phyloP scores from a whole-genome alignment of 2,797 vertebrate species.

The Neopelma chrysocephalum region DNA sequence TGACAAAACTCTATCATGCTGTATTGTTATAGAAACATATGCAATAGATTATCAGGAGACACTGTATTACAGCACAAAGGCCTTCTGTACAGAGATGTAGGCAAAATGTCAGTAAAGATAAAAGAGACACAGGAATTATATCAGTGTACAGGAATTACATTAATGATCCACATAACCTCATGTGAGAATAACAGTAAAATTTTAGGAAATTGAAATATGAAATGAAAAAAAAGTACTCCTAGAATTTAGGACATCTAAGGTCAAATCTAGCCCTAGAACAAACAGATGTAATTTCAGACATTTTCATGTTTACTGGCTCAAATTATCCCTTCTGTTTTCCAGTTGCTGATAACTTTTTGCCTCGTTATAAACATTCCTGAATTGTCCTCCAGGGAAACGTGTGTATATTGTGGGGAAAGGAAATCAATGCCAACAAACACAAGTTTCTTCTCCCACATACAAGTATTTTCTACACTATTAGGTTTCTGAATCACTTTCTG shows the following conservation, averaged over 20 bases:
- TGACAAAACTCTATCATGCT: background rate
- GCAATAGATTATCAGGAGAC: background rate
- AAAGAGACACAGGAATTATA: background rate
- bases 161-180: background rate
- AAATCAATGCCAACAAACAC: background rate
- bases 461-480: background rate
- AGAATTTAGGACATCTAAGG: background rate
- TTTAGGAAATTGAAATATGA: background rate
- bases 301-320: background rate
- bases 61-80: background rate
- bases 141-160: background rate
- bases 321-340: background rate
- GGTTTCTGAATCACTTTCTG: background rate
- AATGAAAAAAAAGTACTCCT: background rate
- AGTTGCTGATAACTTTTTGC: background rate
- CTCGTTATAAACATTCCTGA: background rate
- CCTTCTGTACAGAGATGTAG: background rate
- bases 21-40: background rate
- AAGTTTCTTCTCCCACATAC: background rate
- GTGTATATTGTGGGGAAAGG: background rate
- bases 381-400: background rate
- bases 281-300: background rate
- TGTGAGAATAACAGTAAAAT: background rate
- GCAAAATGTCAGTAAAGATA: background rate
- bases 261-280: background rate